These are phyloP conservation scores for Trichopoda pennipes DNA, from an alignment of 2,888 invertebrate species.

Conservation along the genomic window DNA sequence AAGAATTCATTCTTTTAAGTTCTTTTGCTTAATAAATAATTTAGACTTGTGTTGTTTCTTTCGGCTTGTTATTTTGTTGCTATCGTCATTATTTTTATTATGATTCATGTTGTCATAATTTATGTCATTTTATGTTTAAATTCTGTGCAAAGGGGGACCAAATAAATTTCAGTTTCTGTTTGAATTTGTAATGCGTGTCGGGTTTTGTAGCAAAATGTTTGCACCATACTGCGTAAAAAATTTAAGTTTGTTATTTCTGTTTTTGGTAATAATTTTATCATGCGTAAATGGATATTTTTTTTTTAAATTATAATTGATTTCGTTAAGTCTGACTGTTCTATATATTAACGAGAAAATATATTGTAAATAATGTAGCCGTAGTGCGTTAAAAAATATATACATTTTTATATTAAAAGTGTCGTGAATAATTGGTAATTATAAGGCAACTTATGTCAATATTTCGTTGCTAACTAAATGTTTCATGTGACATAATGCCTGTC, in stretches of 20 bases:
- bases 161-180: conserved; percentile 11
- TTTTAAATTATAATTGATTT: too few species aligned
- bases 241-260: too few species aligned
- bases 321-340: too few species aligned
- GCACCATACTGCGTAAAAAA: neutral
- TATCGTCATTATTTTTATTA: conserved; percentile 25
- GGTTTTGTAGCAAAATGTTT: conserved; percentile 27
- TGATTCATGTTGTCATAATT: conserved; percentile 39
- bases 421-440: too few species aligned
- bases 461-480: too few species aligned
- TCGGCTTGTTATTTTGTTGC: neutral
- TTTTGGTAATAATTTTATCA: conserved; percentile 14
- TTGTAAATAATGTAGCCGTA: too few species aligned
- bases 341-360: too few species aligned
- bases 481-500: too few species aligned
- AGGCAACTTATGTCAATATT: too few species aligned
- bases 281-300: conserved; percentile 21
- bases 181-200: conserved; percentile 10
- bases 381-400: too few species aligned
- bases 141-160: neutral
- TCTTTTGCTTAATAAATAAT: neutral
- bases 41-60: neutral
- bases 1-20: neutral
- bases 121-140: conserved; percentile 35
- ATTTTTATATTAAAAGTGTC: too few species aligned